Conservation (phyloP, 2,113 vertebrate species). For the Entelurus aequoreus region DNA sequence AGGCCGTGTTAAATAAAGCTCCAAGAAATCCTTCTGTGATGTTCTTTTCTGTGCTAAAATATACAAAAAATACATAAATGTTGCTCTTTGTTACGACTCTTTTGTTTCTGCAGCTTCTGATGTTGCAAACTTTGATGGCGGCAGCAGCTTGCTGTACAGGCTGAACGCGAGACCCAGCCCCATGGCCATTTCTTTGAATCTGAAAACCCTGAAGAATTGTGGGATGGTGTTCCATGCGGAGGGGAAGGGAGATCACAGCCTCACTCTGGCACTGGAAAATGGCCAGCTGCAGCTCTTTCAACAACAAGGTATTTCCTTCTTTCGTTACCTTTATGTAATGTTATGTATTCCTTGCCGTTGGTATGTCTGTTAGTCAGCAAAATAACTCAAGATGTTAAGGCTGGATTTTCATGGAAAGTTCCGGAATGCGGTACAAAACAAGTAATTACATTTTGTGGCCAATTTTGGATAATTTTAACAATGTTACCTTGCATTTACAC, state of each 20-base stretch:
- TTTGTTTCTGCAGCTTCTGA: conserved; percentile 42
- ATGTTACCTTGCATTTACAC: too few relatives aligned
- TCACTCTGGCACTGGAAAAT: conserved; percentile 56
- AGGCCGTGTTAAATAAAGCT: background rate
- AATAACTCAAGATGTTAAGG: too few relatives aligned
- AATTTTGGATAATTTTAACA: too few relatives aligned
- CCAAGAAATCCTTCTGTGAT: background rate
- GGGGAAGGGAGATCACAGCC: conserved; percentile 53
- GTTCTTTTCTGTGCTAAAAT: background rate
- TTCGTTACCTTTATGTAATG: too few relatives aligned
- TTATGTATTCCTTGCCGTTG: too few relatives aligned
- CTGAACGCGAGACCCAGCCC: conserved; percentile 26
- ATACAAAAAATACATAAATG: background rate
- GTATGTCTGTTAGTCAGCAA: too few relatives aligned
- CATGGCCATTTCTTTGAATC: conserved; percentile 48
- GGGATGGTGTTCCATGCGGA: conserved; percentile 57
- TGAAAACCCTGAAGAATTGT: conserved; percentile 56
- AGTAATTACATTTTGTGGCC: too few relatives aligned
- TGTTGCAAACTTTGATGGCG: conserved; percentile 56
- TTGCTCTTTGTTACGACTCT: conserved; percentile 1
- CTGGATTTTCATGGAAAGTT: too few relatives aligned
- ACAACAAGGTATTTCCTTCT: conserved; percentile 46
- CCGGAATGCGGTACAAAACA: too few relatives aligned
- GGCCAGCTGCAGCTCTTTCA: conserved; percentile 57
- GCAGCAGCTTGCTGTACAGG: conserved; percentile 54